phyloP scores from a whole-genome alignment of 2,113 vertebrate species.

The Albula glossodonta region DNA sequence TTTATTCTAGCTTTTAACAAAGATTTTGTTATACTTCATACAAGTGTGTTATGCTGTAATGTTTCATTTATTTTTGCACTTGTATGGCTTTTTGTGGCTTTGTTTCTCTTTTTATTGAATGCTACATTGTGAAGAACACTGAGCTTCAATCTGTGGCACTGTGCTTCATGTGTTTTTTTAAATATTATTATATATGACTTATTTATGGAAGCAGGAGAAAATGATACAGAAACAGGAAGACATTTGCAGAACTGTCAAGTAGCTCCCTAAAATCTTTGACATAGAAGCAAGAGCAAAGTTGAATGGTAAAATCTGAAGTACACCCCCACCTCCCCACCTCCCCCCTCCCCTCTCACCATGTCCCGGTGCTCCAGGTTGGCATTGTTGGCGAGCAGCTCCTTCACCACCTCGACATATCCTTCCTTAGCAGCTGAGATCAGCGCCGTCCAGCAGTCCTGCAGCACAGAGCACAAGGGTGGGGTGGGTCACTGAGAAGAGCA shows the following conservation, averaged over 20 bases:
- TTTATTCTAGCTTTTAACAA: no score
- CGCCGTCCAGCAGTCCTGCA: slow-evolving; percentile 96
- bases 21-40: no score
- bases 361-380: slow-evolving; percentile 91
- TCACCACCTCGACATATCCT: slow-evolving; percentile 84
- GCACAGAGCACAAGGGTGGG: slow-evolving; percentile 23
- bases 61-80: no score
- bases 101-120: no score
- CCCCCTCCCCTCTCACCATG: slow-evolving; percentile 76
- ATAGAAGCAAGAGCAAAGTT: neutral
- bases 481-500: slow-evolving; percentile 35
- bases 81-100: no score
- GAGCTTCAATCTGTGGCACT: no score
- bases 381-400: slow-evolving; percentile 82
- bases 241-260: neutral
- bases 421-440: slow-evolving; percentile 95
- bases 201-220: neutral
- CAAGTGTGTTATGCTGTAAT: no score
- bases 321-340: neutral
- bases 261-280: neutral
- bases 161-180: no score
- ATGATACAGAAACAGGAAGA: neutral
- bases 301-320: neutral
- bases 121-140: no score
- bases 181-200: no score